These are phyloP conservation scores for Drosophila tani DNA, from an alignment of 1,140 invertebrate species.

Conservation along the genomic window DNA sequence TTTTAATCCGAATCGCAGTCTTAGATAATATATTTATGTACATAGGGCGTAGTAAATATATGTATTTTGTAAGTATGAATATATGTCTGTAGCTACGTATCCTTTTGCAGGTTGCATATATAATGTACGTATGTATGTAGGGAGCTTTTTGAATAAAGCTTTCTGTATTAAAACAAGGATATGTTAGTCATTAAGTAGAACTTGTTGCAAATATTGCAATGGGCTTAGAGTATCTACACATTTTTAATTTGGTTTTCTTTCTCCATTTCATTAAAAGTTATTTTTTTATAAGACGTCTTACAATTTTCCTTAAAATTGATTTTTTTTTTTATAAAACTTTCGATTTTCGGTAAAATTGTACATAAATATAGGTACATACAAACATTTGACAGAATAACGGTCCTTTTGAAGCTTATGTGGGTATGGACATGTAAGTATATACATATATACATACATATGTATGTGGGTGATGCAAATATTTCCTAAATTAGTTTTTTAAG, in stretches of 20 bases:
- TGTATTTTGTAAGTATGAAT: neutral
- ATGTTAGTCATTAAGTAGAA: constrained; percentile 8
- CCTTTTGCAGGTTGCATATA: constrained; percentile 9
- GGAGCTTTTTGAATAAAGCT: constrained; percentile 35
- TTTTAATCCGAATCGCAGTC: constrained; percentile 7
- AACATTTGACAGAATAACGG: neutral
- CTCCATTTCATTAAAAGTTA: neutral
- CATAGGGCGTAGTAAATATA: constrained; percentile 9
- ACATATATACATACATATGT: neutral
- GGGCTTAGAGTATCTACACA: neutral
- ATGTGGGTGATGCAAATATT: neutral
- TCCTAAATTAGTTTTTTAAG: neutral
- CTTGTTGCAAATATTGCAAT: constrained; percentile 31
- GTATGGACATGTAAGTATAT: neutral
- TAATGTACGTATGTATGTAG: neutral
- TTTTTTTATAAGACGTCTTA: too few relatives aligned
- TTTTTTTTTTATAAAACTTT: neutral
- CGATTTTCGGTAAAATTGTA: neutral
- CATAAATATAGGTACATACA: neutral
- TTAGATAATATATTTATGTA: constrained; percentile 16
- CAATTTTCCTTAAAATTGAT: neutral
- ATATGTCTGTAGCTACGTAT: constrained; percentile 10
- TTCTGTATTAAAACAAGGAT: constrained; percentile 9
- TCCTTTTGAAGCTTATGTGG: neutral
- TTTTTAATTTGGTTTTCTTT: neutral